A percentile compares a stretch with the other conserved stretches of the same genome.
Evolutionary conservation across 2,888 invertebrate genomes (phyloP).

Genomic region (Kuschelorhynchus macadamiae): DNA sequence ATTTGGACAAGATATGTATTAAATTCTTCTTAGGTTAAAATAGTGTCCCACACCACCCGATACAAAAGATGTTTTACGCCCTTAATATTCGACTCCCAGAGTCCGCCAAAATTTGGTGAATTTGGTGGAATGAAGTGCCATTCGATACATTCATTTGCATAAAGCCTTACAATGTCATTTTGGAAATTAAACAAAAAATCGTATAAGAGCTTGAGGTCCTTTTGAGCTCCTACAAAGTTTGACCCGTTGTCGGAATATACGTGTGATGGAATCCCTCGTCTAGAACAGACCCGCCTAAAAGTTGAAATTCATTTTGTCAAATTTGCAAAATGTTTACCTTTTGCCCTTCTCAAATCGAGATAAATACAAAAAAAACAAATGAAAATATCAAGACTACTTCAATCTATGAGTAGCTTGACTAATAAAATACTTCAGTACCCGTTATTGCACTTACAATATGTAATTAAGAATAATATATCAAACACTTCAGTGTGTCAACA

Average conservation of each 20-base stretch:
- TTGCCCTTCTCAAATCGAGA: no score
- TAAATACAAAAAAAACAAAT: no score
- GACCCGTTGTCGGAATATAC: background rate
- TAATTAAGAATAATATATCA: no score
- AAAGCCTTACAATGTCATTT: background rate
- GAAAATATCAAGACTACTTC: no score
- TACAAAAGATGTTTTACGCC: background rate
- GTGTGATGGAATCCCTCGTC: background rate
- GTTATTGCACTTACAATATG: no score
- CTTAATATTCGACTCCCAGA: background rate
- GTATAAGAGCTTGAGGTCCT: background rate
- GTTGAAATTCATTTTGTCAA: no score
- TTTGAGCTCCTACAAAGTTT: background rate
- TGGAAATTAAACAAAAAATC: background rate
- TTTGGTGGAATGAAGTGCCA: constrained; percentile 6
- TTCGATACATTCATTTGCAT: background rate
- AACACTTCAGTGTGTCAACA: no score
- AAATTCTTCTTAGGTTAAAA: background rate
- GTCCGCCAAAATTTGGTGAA: background rate
- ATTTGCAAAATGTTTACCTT: no score
- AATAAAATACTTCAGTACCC: no score
- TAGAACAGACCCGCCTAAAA: background rate
- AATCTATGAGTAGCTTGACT: no score
- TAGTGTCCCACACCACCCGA: background rate
- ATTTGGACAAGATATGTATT: background rate